Conservation (phyloP, 2,113 vertebrate species). For the Sula dactylatra region DNA sequence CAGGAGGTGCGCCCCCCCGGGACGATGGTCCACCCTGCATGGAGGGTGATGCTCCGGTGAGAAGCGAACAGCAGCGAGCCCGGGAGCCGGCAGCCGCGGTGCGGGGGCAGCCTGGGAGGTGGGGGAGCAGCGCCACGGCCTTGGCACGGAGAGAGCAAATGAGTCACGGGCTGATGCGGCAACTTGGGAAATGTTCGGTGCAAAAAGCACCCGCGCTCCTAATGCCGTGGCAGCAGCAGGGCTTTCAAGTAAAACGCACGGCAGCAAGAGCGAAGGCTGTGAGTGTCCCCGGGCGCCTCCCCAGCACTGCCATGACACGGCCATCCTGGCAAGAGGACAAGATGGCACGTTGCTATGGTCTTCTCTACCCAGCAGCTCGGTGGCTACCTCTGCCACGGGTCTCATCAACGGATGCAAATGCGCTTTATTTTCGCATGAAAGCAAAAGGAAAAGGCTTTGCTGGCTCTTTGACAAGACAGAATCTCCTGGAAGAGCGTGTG, state of each 20-base stretch:
- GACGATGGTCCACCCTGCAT: neutral
- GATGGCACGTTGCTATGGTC: accelerated
- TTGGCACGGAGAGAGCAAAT: neutral
- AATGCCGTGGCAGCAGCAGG: neutral
- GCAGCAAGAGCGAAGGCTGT: neutral
- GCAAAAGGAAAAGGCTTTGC: neutral
- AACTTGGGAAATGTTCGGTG: accelerated
- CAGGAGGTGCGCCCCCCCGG: neutral
- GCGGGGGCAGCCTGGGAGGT: neutral
- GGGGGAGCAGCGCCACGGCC: neutral
- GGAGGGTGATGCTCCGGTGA: neutral
- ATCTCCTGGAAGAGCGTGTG: neutral
- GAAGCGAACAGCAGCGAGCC: neutral
- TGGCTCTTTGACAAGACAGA: neutral
- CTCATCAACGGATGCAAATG: accelerated
- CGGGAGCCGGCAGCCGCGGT: accelerated
- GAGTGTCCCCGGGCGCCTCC: neutral
- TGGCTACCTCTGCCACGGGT: neutral
- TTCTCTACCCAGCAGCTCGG: neutral
- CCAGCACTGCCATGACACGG: accelerated
- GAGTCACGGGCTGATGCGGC: neutral
- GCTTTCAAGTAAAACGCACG: neutral
- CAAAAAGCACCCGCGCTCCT: neutral
- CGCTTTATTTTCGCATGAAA: neutral
- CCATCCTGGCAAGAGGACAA: accelerated